Base-by-base conservation (phyloP, 2,888 invertebrate genomes). In the Orchesella flavescens region DNA sequence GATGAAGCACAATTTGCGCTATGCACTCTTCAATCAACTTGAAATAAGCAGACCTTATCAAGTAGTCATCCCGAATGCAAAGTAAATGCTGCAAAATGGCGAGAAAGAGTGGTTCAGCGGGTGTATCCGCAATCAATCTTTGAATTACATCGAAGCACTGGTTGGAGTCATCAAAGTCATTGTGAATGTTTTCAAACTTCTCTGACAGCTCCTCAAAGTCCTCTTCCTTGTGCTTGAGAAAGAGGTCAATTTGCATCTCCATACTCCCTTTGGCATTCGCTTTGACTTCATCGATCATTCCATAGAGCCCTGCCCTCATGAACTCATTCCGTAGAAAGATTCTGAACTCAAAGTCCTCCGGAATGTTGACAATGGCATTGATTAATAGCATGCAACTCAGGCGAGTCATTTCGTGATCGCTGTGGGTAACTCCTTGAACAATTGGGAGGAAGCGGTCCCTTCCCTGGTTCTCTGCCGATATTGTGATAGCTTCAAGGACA, bases 21-120 rank as follows among this genome's bases (percentile, higher is more conserved):
- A 98, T 93, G 90, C 97, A 97, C 90, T 98, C 98, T 90, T 99
- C 98, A 88, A 99, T 96, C 17, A 99, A 90, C 90, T 97, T 97
- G 91, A 96, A 99, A 90, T 98, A 99, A 0, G 98, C 97, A n/a
- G 97, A 95, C 90, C 98, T 92, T 12, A 94, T 93, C 23, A 92
- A 89, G 65, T 93, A 92, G 89, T 99, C 98, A 89, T 99, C 98
- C 85, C 97, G 92, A 82, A 99, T 96, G 89, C 95, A 97, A 53
- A 99, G 90, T 78, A 99, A 91, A 90, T 99, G 98, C 89, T 99
- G 98, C 65, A 99, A 90, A 88, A 99, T 97, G 9, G 98, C 98
- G n/a, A 98, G 91, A 82, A 99, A 94, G 89, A 96, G 97, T 0
- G 96, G 96, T 89, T 98, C 98, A 0, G 97, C 94, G 0, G 94